Percentiles rank a stretch among this genome's conserved stretches.
Conservation (phyloP, 2,888 invertebrate species). For the Agrotis clavis region DNA sequence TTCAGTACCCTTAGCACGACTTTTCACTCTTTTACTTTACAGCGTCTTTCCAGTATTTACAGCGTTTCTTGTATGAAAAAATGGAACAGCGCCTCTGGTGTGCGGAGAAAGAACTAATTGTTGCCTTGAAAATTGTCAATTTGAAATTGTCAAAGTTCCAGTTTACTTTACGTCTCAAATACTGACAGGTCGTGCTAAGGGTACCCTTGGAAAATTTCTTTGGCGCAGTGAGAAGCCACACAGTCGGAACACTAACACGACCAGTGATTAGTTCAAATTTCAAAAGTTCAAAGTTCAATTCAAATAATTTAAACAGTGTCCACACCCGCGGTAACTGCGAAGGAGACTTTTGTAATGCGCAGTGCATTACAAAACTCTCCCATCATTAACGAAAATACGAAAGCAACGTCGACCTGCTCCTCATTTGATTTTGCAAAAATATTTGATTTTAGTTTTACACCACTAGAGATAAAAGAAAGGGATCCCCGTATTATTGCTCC, state of each 20-base stretch:
- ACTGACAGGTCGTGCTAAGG: no score
- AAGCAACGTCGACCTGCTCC: conserved; percentile 30
- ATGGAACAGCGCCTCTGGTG: no score
- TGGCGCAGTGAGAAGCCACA: conserved; percentile 52
- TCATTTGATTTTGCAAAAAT: conserved; percentile 9
- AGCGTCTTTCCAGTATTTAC: no score
- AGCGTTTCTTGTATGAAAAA: no score
- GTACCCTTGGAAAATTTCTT: conserved; percentile 65
- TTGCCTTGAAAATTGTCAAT: no score
- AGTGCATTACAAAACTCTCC: conserved; percentile 35
- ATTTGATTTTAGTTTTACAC: not conserved
- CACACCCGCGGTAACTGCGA: conserved; percentile 57
- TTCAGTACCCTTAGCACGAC: no score
- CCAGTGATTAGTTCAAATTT: conserved; percentile 34
- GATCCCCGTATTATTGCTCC: conserved; percentile 14
- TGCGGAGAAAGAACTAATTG: no score
- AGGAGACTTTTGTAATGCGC: no score
- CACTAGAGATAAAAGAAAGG: conserved; percentile 27
- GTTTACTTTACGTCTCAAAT: no score
- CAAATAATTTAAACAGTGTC: conserved; percentile 50
- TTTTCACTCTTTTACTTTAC: no score
- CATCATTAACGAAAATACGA: conserved; percentile 38
- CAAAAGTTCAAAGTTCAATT: no score
- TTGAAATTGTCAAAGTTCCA: no score
- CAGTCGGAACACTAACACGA: conserved; percentile 16